These are phyloP conservation scores for Aphaenogaster rudis DNA, from an alignment of 1,140 invertebrate genomes.

Conservation along the genomic window DNA sequence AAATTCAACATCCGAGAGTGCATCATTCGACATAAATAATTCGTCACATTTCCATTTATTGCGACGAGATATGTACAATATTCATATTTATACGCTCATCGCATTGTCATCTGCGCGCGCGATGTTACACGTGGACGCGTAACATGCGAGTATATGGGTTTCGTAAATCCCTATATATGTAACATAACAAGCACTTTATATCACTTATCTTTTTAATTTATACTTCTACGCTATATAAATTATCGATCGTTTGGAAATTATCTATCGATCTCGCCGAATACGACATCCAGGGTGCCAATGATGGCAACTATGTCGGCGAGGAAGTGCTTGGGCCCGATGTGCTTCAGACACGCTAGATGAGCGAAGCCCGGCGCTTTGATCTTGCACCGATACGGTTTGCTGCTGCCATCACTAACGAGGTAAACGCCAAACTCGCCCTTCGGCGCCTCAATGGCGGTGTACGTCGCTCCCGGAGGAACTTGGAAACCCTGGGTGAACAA, in stretches of 20 bases:
- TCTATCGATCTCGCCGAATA: conserved; percentile 98
- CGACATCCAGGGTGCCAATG: conserved; percentile 97
- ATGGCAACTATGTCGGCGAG: conserved; percentile 98
- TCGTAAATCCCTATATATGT: neutral
- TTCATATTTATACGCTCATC: neutral
- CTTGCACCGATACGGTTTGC: conserved; percentile 98
- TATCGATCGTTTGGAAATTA: conserved; percentile 84
- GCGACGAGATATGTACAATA: conserved; percentile 39
- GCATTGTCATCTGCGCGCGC: neutral
- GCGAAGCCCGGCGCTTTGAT: conserved; percentile 99
- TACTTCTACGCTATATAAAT: conserved; percentile 33
- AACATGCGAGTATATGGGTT: neutral
- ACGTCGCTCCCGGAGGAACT: conserved; percentile 98
- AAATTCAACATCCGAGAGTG: neutral
- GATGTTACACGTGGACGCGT: neutral
- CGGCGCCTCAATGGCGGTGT: conserved; percentile 98
- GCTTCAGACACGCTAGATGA: conserved; percentile 95
- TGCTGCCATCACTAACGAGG: conserved; percentile 98
- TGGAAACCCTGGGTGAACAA: conserved; percentile 98
- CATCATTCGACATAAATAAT: neutral
- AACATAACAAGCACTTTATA: neutral
- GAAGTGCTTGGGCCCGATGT: conserved; percentile 94
- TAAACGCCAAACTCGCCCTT: conserved; percentile 99
- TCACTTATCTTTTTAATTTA: conserved; percentile 1
- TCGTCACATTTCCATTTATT: conserved; percentile 41